Evolutionary conservation across 2,113 vertebrate genomes (phyloP).

Genomic region (Pyrgilauda ruficollis): DNA sequence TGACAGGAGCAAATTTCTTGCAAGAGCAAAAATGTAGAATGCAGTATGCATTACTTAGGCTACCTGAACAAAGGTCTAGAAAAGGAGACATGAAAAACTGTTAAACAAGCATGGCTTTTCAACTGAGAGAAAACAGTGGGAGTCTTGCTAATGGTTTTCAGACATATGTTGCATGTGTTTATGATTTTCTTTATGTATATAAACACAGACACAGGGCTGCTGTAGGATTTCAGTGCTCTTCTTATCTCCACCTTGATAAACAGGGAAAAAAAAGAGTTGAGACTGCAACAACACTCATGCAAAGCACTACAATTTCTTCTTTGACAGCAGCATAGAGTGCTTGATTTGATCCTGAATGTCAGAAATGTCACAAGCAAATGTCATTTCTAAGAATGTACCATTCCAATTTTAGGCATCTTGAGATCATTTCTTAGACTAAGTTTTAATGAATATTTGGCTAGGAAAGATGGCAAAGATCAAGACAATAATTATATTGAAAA

Average conservation of each 20-base stretch:
- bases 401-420: not conserved
- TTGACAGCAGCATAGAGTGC: not conserved
- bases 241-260: not conserved
- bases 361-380: not conserved
- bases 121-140: fast-evolving
- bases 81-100: not conserved
- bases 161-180: not conserved
- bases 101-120: not conserved
- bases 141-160: not conserved
- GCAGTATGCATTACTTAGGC: not conserved
- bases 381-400: not conserved
- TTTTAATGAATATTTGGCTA: not conserved
- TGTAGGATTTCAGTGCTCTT: not conserved
- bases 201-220: not conserved
- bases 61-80: not conserved
- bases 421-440: not conserved
- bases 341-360: not conserved
- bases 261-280: not conserved
- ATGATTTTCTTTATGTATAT: not conserved
- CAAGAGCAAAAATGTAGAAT: not conserved
- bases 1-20: not conserved
- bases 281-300: not conserved
- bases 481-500: not conserved
- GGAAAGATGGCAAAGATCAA: not conserved
- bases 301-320: not conserved